Evolutionary conservation across 2,113 vertebrate genomes (phyloP).

Genomic region (Eurystomus gularis): DNA sequence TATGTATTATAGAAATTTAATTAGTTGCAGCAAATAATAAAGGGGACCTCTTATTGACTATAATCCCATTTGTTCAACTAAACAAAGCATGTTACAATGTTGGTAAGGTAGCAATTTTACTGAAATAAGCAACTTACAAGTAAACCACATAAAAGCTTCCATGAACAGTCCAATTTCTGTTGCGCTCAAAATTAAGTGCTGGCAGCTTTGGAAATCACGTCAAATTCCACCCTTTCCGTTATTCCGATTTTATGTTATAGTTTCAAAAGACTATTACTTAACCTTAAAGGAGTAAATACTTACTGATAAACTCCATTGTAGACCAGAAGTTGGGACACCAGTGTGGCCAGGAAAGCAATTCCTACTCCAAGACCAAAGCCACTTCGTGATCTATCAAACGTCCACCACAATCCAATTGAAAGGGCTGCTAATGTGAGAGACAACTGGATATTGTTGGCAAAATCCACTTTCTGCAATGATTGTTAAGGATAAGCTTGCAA

Average conservation of each 20-base stretch:
- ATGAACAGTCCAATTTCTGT: not conserved
- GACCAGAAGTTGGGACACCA: slow-evolving; percentile 91
- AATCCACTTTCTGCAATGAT: slow-evolving; percentile 90
- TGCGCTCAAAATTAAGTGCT: not conserved
- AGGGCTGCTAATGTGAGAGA: slow-evolving; percentile 93
- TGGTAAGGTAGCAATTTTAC: not conserved
- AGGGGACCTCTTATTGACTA: not conserved
- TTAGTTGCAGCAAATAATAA: not conserved
- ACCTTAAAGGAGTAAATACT: slow-evolving; percentile 62
- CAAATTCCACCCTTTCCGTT: not conserved
- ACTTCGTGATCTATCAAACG: slow-evolving; percentile 91
- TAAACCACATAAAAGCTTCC: not conserved
- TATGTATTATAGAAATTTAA: not conserved
- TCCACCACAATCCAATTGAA: slow-evolving; percentile 97
- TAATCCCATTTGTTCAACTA: not conserved
- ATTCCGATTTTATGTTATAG: not conserved
- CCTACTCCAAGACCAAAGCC: slow-evolving; percentile 91
- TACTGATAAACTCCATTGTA: slow-evolving; percentile 96
- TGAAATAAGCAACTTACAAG: not conserved
- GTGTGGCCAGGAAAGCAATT: slow-evolving; percentile 88
- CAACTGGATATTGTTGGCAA: slow-evolving; percentile 94
- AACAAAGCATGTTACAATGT: not conserved
- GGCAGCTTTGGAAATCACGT: not conserved
- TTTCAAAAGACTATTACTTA: not conserved
- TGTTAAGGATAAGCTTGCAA: slow-evolving; percentile 79